phyloP scores from a whole-genome alignment of 2,113 vertebrate genomes.

The Meleagris gallopavo region DNA sequence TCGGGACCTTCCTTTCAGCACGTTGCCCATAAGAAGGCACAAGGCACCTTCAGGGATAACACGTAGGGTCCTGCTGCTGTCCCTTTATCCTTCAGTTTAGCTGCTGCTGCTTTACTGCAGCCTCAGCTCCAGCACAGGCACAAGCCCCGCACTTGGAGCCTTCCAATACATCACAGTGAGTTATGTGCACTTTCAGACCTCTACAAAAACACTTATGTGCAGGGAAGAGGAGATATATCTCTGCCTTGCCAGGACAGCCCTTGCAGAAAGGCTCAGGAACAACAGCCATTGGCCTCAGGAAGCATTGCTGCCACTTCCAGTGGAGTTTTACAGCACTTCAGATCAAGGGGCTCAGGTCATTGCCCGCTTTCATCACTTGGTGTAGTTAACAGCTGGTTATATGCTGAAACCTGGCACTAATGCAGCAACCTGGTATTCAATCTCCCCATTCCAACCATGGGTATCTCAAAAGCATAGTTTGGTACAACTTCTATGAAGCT shows the following conservation, averaged over 20 bases:
- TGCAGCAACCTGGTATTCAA: not conserved
- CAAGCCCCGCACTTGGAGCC: not conserved
- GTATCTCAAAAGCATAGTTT: not conserved
- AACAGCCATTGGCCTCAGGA: rapidly evolving
- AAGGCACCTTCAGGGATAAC: not conserved
- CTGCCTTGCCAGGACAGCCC: not conserved
- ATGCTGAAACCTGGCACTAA: not conserved
- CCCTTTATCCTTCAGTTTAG: not conserved
- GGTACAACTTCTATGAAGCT: not conserved
- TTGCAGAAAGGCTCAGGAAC: not conserved
- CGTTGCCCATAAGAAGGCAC: not conserved
- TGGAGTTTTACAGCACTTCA: not conserved
- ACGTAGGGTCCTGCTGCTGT: rapidly evolving
- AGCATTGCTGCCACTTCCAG: not conserved
- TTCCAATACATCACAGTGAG: not conserved
- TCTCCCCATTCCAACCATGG: not conserved
- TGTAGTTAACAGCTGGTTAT: not conserved
- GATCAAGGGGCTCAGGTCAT: not conserved
- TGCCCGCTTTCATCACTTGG: rapidly evolving
- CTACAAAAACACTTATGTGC: not conserved
- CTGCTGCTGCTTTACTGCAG: not conserved
- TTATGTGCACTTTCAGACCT: not conserved
- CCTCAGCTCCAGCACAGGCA: not conserved
- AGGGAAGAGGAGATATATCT: not conserved
- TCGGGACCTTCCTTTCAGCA: not conserved